Base-by-base conservation (phyloP, 2,888 invertebrate species). In the Cistogaster globosa region DNA sequence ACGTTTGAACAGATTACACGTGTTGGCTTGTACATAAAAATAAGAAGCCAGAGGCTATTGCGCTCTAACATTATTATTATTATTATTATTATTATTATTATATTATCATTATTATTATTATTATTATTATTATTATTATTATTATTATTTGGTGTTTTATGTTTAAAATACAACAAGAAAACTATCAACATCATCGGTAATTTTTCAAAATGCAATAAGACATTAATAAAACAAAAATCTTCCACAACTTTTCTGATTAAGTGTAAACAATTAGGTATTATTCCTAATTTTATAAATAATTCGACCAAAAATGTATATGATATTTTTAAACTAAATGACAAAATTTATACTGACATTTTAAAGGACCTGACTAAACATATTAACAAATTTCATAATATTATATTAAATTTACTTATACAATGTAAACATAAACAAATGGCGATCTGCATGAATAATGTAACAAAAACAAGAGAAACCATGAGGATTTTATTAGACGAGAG, bases 381-480 rank as follows among this genome's bases (percentile, higher is more conserved):
- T 32, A 32, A 58, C 7, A 57, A 26, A 16, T 57, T 57, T 57
- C 57, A 57, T 22, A 26, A 16, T 6, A 8, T 26, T 26, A 58
- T 58, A 58, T 26, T 58, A 58, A 58, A 58, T 16, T 32, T 58
- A 32, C 16, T 58, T 16, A 58, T 58, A 32, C 32, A 58, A 58
- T 32, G 12, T 1, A 58, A 58, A 58, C 57, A 58, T 32, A 32
- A 58, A 32, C 26, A 32, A 58, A 58, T 58, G 3, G 16, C 26
- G 1, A 20, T 0, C 4, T 32, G 32, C 3, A 14, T 4, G 1
- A 32, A 16, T 32, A 2, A 32, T 0, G 1, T 58, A 14, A 26
- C 0, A 5, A 58, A 14, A 58, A 58, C 16, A 6, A 20, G 16
- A 58, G 6, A 58, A 58, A 16, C 7, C 11, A 58, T 58, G 16